Evolutionary conservation across 2,888 invertebrate species (phyloP).

Genomic region (Periphyllus acericola): DNA sequence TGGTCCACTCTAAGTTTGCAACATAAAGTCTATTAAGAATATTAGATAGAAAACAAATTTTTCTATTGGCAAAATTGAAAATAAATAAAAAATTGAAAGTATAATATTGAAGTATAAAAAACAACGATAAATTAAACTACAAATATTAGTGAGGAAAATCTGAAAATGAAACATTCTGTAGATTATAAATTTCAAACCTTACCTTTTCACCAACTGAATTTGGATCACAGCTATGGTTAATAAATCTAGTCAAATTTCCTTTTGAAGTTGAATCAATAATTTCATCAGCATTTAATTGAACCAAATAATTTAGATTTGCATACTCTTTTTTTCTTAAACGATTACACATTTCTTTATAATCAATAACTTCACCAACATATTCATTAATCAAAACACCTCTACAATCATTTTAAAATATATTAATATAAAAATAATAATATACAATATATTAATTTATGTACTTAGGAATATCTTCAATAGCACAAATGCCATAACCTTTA

Average conservation of each 20-base stretch:
- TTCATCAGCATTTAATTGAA: constrained; percentile 92
- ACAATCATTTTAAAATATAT: constrained; percentile 66
- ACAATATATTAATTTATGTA: constrained; percentile 68
- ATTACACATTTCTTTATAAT: constrained; percentile 87
- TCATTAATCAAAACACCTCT: constrained; percentile 97
- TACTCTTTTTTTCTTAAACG: constrained; percentile 71
- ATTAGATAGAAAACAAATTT: too few species aligned
- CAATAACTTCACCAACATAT: constrained; percentile 97
- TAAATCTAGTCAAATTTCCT: constrained; percentile 96
- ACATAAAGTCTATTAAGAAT: too few species aligned
- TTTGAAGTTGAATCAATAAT: constrained; percentile 96
- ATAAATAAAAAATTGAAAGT: too few species aligned
- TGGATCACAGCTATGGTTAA: constrained; percentile 99
- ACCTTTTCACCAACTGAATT: constrained; percentile 97
- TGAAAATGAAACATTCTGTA: background rate
- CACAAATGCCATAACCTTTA: constrained; percentile 94
- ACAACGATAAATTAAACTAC: too few species aligned
- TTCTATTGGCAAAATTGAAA: too few species aligned
- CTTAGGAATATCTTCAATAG: constrained; percentile 77
- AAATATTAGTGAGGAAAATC: too few species aligned
- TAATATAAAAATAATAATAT: constrained; percentile 63
- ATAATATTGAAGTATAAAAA: too few species aligned
- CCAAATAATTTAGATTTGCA: constrained; percentile 70
- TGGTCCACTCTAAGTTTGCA: too few species aligned
- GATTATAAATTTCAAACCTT: background rate